Evolutionary conservation across 2,797 vertebrate genomes (phyloP).

Genomic region (Molossus alvarezi): DNA sequence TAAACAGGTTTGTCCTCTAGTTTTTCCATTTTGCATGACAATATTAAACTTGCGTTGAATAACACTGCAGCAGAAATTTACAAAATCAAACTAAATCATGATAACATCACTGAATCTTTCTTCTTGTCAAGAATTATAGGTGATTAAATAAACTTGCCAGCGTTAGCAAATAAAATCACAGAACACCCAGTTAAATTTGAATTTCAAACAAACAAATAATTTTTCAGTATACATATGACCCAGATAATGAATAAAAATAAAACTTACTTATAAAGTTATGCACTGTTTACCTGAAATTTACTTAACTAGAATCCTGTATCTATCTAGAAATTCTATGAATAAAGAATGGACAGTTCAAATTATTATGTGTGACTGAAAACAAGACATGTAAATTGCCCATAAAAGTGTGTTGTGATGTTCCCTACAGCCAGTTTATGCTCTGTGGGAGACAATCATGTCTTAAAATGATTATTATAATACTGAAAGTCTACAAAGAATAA

Average conservation of each 20-base stretch:
- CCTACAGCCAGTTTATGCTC: constrained; percentile 77
- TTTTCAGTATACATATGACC: background rate
- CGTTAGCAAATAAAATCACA: constrained; percentile 50
- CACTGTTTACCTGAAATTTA: constrained; percentile 37
- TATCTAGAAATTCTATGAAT: constrained; percentile 5
- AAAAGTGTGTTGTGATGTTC: constrained; percentile 75
- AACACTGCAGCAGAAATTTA: constrained; percentile 66
- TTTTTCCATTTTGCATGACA: constrained; percentile 66
- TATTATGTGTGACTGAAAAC: constrained; percentile 68
- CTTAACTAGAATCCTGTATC: background rate
- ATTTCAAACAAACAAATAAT: constrained; percentile 41
- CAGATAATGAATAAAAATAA: constrained; percentile 56
- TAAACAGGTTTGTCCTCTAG: constrained; percentile 78
- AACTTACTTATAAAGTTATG: background rate
- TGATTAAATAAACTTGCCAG: background rate
- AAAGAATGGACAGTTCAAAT: constrained; percentile 76
- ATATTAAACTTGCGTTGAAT: constrained; percentile 72
- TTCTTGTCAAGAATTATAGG: constrained; percentile 39
- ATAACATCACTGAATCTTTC: background rate
- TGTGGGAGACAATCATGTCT: constrained; percentile 76
- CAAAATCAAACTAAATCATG: constrained; percentile 48
- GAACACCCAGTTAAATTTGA: constrained; percentile 12
- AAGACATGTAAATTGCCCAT: constrained; percentile 41
- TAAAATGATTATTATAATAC: constrained; percentile 76
- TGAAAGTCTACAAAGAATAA: constrained; percentile 70